Conservation (phyloP, 1,140 invertebrate species). For the Zaprionus kolodkinae region DNA sequence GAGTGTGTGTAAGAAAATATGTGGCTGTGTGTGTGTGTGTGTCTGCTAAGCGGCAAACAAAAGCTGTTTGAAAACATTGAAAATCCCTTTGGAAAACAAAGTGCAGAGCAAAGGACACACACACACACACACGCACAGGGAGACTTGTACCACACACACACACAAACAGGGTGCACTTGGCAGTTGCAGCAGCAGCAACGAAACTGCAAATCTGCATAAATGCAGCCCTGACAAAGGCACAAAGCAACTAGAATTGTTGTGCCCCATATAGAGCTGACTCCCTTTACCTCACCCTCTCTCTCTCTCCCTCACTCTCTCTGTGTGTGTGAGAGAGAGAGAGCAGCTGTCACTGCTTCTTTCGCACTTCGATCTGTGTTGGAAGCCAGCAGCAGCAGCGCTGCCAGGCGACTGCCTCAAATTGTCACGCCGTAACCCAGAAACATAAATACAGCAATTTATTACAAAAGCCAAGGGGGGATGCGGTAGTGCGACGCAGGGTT, state of each 20-base stretch:
- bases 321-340: neutral
- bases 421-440: conserved; percentile 73
- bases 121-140: conserved; percentile 14
- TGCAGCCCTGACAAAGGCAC: conserved; percentile 11
- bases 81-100: conserved; percentile 79
- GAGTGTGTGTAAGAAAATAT: neutral
- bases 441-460: conserved; percentile 72
- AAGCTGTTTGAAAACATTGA: conserved; percentile 76
- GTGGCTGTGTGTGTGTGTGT: conserved; percentile 13
- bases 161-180: conserved; percentile 15
- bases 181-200: conserved; percentile 8
- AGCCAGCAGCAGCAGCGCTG: neutral
- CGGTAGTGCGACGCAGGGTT: too few species aligned
- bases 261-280: conserved; percentile 5
- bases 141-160: conserved; percentile 5
- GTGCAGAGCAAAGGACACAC: conserved; percentile 43
- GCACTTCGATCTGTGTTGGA: neutral
- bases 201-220: conserved; percentile 24
- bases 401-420: conserved; percentile 48
- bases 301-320: too few species aligned
- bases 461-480: conserved; percentile 10
- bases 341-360: neutral
- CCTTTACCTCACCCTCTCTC: too few species aligned
- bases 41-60: conserved; percentile 71
- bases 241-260: conserved; percentile 23